Base-by-base conservation (phyloP, 2,797 vertebrate genomes). In the Melanogrammus aeglefinus region DNA sequence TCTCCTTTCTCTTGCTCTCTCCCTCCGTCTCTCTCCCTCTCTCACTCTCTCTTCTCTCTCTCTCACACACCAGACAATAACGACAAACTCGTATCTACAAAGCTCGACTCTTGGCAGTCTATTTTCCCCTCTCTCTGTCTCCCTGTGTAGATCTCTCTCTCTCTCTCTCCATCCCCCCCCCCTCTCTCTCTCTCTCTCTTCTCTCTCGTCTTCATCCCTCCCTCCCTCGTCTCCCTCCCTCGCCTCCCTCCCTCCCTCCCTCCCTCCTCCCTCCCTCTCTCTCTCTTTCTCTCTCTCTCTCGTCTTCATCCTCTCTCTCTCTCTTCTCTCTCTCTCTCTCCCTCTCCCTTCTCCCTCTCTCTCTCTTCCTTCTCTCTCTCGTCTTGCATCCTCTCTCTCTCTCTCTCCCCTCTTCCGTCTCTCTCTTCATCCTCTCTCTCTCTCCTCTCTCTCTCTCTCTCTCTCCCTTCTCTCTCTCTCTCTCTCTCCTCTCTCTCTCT, bases 41-140 rank as follows among this genome's bases (percentile, higher is more conserved):
- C 94, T 83, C 81, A n/a, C n/a, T n/a, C n/a, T n/a, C 78, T 84
- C 85, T 86, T 89, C 75, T 36, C 57, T 36, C 21, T 91, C 92
- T 92, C 93, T 74, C 73, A 29, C 73, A 77, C 80, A 79, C 57
- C 36, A 39, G 36, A 76, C 83, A 88, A 84, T 91, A 91, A 90
- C 86, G 90, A 91, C 89, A 88, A 88, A 90, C 90, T 80, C 84
- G 81, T 89, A 89, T 90, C 88, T 90, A 86, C 87, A 91, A 91
- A 91, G 91, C 86, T 85, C 91, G 87, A 87, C 90, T 90, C 84
- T 77, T 88, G 81, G 84, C 88, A 85, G 83, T 82, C 75, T 80
- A 84, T 86, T 88, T 85, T 89, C 88, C 87, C 47, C 44, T 16
- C 44, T 47, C 41, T 14, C 44, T 16, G 13, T 47, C 13, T 47